Base-by-base conservation (phyloP, 2,113 vertebrate genomes). In the Hypomesus transpacificus region DNA sequence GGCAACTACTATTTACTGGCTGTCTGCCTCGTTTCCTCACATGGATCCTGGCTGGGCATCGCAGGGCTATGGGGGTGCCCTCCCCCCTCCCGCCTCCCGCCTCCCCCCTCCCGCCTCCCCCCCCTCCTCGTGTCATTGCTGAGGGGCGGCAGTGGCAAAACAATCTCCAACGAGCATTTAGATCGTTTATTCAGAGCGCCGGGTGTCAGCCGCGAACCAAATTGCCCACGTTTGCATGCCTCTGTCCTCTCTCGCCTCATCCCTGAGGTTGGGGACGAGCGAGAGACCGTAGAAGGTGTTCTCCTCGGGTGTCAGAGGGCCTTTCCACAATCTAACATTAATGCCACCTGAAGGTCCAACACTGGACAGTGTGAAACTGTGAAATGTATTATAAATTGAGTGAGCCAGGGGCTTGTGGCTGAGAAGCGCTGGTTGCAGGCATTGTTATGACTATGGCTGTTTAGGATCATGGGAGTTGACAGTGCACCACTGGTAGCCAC, bases 1-100 rank as follows among this genome's bases (percentile, higher is more conserved):
- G 86, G 87, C 87, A 91, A 87, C 83, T 85, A 83, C 87, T 91
- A 90, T 92, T 92, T 90, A 89, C 90, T 89, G 83, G 79, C 87
- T 84, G 88, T 91, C 87, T 87, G 89, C 90, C 82, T 92, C 90
- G 88, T 90, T 91, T 90, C 85, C 80, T 84, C 78, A 88, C 80
- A 91, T 89, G 83, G 80, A 83, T 81, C 75, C 71, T 89, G 89
- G 87, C 88, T 87, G 82, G 72, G 75, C 79, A 78, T 78, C 77
- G 69, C n/a, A 26, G 62, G 75, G 82, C 84, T 75, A 76, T 52
- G 68, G 85, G 86, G 69, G 75, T 67, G 71, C 17, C 28, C 28
- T 68, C 54, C 54, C 20, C 46, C 65, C n/a, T 18, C 50, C 16
- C 61, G 24, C 24, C 59, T 24, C 24, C 59, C 3, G 24, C 24